These are phyloP conservation scores for Listronotus bonariensis DNA, from an alignment of 1,140 invertebrate genomes.

Conservation along the genomic window DNA sequence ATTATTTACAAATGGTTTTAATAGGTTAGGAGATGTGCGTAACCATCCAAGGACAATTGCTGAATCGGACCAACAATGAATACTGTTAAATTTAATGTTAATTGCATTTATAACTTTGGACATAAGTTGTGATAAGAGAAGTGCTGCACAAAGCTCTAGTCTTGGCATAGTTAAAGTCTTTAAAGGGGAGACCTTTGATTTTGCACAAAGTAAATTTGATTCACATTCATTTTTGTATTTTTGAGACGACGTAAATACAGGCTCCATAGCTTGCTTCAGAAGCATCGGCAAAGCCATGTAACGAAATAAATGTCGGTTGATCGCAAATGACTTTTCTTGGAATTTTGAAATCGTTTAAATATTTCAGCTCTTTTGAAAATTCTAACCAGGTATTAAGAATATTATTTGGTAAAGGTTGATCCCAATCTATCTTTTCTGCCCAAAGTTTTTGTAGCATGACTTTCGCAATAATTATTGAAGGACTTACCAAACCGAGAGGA, in stretches of 20 bases:
- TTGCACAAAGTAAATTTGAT: slow-evolving; percentile 40
- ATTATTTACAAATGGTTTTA: slow-evolving; percentile 54
- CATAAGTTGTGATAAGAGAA: slow-evolving; percentile 31
- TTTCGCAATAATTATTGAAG: slow-evolving; percentile 47
- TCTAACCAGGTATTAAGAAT: slow-evolving; percentile 24
- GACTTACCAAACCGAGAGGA: slow-evolving; percentile 44
- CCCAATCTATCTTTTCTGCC: slow-evolving; percentile 48
- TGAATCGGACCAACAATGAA: slow-evolving; percentile 8
- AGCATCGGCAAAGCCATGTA: no score
- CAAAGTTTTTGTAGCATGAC: slow-evolving; percentile 22
- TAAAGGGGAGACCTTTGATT: slow-evolving; percentile 46
- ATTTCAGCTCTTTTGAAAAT: background rate
- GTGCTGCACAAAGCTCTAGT: slow-evolving; percentile 43
- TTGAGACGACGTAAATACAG: no score
- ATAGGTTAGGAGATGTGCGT: slow-evolving; percentile 30
- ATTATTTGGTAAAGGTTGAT: slow-evolving; percentile 46
- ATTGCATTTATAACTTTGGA: background rate
- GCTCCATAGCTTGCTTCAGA: no score
- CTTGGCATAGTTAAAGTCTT: slow-evolving; percentile 41
- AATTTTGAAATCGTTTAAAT: no score
- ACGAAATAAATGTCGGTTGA: no score
- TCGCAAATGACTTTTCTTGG: no score
- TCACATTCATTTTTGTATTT: slow-evolving; percentile 29
- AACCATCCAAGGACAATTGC: slow-evolving; percentile 25
- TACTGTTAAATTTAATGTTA: background rate